Conservation (phyloP, 2,113 vertebrate species). For the Galemys pyrenaicus region DNA sequence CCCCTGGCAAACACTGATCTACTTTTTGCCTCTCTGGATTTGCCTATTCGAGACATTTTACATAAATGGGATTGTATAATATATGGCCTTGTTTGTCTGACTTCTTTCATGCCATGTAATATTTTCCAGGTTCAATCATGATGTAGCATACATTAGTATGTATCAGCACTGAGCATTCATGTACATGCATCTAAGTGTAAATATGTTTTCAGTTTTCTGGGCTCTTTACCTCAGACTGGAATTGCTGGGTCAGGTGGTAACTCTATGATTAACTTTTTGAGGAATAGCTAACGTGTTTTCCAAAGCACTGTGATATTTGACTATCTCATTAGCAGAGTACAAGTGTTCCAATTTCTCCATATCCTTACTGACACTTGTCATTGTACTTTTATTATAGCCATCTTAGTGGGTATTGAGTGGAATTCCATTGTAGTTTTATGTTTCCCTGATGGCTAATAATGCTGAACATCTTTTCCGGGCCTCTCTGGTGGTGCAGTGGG, state of each 20-base stretch:
- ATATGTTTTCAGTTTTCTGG: background rate
- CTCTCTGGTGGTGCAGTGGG: no score
- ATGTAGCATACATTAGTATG: background rate
- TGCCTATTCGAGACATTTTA: background rate
- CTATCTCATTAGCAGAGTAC: background rate
- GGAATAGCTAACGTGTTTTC: conserved; percentile 32
- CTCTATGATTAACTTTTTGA: conserved; percentile 28
- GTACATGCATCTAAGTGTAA: background rate
- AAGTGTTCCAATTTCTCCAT: background rate
- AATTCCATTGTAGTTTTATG: background rate
- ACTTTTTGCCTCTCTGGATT: background rate
- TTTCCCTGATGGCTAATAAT: conserved; percentile 34
- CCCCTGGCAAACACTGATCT: background rate
- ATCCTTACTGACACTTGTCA: background rate
- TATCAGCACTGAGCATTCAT: conserved; percentile 23
- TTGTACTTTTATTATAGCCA: background rate
- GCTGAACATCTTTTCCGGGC: background rate
- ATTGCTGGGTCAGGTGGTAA: background rate
- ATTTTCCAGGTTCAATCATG: background rate
- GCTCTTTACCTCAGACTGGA: background rate
- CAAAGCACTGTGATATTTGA: conserved; percentile 23
- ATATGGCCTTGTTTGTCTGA: background rate
- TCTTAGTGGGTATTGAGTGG: background rate
- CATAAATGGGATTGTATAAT: background rate
- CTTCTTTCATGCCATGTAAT: background rate